Conservation (phyloP, 1,140 invertebrate genomes). For the Apis cerana region DNA sequence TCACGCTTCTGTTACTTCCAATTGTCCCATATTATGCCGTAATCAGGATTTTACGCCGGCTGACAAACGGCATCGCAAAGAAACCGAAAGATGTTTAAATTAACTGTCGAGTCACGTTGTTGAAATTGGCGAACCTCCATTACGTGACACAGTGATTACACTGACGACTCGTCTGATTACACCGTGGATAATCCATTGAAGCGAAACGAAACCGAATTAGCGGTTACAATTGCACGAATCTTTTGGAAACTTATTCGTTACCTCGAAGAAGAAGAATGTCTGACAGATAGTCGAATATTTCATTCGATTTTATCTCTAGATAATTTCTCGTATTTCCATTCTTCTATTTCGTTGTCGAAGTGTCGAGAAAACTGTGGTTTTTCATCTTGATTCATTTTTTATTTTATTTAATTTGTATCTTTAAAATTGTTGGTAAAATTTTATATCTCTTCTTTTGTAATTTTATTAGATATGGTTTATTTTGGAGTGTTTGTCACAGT, state of each 20-base stretch:
- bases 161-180: conserved; percentile 26
- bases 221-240: background rate
- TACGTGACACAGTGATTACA: conserved; percentile 20
- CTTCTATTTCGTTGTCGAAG: too few species aligned
- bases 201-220: conserved; percentile 7
- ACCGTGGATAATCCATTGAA: background rate
- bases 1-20: conserved; percentile 32
- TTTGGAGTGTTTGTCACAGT: too few species aligned
- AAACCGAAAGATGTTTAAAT: conserved; percentile 44
- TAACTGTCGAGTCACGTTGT: conserved; percentile 43
- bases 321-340: background rate
- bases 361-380: too few species aligned
- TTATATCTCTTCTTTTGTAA: too few species aligned
- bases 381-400: too few species aligned
- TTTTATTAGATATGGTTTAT: too few species aligned
- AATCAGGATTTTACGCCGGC: conserved; percentile 36
- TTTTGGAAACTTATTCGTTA: background rate
- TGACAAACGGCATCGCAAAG: conserved; percentile 9
- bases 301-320: background rate
- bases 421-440: too few species aligned
- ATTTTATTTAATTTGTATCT: too few species aligned
- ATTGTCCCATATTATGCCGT: conserved; percentile 45
- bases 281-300: too few species aligned
- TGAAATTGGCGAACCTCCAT: conserved; percentile 15
- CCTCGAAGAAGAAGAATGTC: background rate